Evolutionary conservation across 1,140 invertebrate genomes (phyloP), one percentile per base, ranked within the genome.

Genomic region (Micrasema minimum): DNA sequence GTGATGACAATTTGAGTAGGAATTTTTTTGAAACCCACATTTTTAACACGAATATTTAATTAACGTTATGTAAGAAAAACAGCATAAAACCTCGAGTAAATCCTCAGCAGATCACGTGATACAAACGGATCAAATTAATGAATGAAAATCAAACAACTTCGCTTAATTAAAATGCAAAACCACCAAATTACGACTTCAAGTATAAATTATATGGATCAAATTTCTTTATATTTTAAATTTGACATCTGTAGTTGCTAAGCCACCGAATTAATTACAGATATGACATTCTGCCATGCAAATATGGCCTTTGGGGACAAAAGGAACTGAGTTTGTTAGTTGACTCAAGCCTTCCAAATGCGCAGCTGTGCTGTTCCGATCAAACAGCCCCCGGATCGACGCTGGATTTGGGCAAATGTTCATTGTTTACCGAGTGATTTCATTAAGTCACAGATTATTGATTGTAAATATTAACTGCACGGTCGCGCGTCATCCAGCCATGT

Each of bases 361-460:
- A 59, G 55, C 55, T 59, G 55, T 59, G 55, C 55, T 59, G 38
- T 59, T 31, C 16, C 22, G 22, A 59, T 16, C 55, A 59, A 59
- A 59, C 37, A 55, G 1, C 10, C 37, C 20, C 18, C 14, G 37
- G 55, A 11, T 59, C 55, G 16, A 53, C 12, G 20, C 50, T 53
- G 50, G 50, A 59, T 59, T 59, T 59, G 4, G 55, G 55, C 22
- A 59, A 59, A 59, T 41, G 55, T 1, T 10, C 10, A n/a, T 11
- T 59, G 35, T 59, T 59, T 59, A 35, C 22, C 6, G 55, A 59
- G 35, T 59, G 55, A 59, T 41, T 43, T 59, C 38, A 59, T 59
- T 59, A 59, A 59, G 38, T 59, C 35, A 59, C 55, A 41, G 55
- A 59, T 59, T 59, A 59, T 59, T 59, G 37, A 41, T 41, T 41